Conservation (phyloP, 2,113 vertebrate species). For the Myotis lucifugus region DNA sequence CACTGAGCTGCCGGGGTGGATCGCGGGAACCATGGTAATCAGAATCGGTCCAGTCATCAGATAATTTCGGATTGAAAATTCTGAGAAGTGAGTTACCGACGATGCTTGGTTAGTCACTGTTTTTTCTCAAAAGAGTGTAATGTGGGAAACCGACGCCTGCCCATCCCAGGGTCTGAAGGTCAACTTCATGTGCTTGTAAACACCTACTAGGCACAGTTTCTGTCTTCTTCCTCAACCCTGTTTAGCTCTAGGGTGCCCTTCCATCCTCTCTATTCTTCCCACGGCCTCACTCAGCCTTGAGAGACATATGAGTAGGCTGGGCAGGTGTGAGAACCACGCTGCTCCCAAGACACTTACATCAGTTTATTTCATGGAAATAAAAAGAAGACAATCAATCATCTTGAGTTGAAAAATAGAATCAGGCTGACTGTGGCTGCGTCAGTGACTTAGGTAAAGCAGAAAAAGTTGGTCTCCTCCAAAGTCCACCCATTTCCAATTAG, state of each 20-base stretch:
- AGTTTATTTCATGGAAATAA: conserved; percentile 1
- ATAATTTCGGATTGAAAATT: conserved; percentile 81
- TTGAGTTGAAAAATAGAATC: not conserved
- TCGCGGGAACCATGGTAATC: conserved; percentile 57
- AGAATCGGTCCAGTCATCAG: conserved; percentile 81
- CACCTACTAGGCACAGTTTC: conserved; percentile 53
- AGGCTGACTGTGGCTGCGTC: too few species aligned
- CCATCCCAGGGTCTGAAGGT: conserved; percentile 54
- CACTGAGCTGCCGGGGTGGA: conserved; percentile 60
- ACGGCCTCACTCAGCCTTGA: conserved; percentile 50
- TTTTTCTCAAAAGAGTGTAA: conserved; percentile 74
- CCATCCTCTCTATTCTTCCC: conserved; percentile 62
- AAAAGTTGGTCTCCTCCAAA: conserved; percentile 18
- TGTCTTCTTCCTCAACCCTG: conserved; percentile 35
- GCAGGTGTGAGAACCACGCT: not conserved
- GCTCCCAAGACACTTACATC: not conserved
- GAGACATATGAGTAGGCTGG: conserved; percentile 37
- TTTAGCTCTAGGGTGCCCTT: conserved; percentile 55
- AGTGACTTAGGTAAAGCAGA: not conserved
- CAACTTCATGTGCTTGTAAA: conserved; percentile 54
- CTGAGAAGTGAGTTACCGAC: conserved; percentile 82
- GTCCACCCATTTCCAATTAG: not conserved
- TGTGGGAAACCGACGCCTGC: conserved; percentile 65
- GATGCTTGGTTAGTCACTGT: conserved; percentile 81
- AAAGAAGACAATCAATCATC: not conserved